Evolutionary conservation across 2,888 invertebrate species (phyloP).

Genomic region (Lasius platythorax): DNA sequence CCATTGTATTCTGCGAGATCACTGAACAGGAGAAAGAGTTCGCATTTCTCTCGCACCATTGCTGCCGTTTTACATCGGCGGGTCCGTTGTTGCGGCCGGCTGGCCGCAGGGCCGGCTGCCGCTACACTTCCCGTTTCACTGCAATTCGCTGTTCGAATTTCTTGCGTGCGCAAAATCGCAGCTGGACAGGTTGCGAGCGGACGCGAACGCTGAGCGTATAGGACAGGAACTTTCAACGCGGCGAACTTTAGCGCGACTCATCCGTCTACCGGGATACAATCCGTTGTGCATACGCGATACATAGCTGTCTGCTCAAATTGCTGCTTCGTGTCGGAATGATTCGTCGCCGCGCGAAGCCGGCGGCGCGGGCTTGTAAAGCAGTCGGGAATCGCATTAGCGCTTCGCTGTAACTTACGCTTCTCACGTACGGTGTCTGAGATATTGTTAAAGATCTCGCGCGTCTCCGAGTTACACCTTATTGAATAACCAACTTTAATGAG

Average conservation of each 20-base stretch:
- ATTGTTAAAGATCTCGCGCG: conserved; percentile 19
- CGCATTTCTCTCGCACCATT: conserved; percentile 24
- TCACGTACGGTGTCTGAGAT: conserved; percentile 1
- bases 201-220: conserved; percentile 49
- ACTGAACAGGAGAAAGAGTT: background rate
- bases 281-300: conserved; percentile 36
- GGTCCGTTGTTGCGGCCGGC: conserved; percentile 38
- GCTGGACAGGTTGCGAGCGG: conserved; percentile 36
- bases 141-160: conserved; percentile 60
- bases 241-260: conserved; percentile 64
- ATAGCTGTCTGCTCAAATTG: conserved; percentile 49
- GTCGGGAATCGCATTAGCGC: conserved; percentile 45
- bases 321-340: conserved; percentile 45
- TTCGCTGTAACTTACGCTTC: conserved; percentile 10
- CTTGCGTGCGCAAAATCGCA: conserved; percentile 55
- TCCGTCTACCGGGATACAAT: conserved; percentile 40
- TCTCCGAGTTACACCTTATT: background rate
- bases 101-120: conserved; percentile 26
- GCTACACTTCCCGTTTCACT: conserved; percentile 9
- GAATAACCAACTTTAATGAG: background rate
- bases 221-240: conserved; percentile 58
- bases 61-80: conserved; percentile 17
- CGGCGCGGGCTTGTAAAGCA: conserved; percentile 42
- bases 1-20: background rate
- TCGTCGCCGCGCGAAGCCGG: conserved; percentile 37